Evolutionary conservation across 1,140 invertebrate genomes (phyloP), one percentile per base, ranked within the genome.

Genomic region (Eupeodes corollae): DNA sequence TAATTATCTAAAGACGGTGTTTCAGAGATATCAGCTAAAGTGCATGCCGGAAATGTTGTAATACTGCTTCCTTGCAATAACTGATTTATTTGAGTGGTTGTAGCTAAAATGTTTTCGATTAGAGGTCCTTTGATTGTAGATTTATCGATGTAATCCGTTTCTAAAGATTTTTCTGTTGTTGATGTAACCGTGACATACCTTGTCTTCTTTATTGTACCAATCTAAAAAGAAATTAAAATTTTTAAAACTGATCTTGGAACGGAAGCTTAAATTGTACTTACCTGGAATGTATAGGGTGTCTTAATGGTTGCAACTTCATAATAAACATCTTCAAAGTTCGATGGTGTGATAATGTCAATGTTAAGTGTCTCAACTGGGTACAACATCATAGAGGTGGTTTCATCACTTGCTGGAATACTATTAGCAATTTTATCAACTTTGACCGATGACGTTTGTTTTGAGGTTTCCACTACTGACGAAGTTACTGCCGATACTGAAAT

Each of bases 291-390:
- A 58, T 89, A 91, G 1, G 88, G 88, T 41, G 86, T 88, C 62
- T 87, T 88, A 46, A 91, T 86, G 1, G 88, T 91, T 6, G 87
- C 88, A 50, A 91, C 86, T 73, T 91, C 83, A 60, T 86, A 88
- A 52, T 89, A 88, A 40, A 84, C 76, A 66, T 89, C 84, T 57
- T 78, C 79, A 53, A 88, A 87, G 60, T 88, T 84, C 26, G 83
- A 79, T 1, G 86, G 83, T 2, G 87, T 90, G 2, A 86, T 88
- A 47, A 90, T 91, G 67, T 89, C 85, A 1, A 88, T 82, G 64
- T 87, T 87, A 35, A 89, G 67, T 1, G 86, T 89, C 67, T 88
- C 84, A 5, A 84, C 68, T 26, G 21, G 21, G 21, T 26, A 26
- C 21, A 26, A 8, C 21, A 26, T 26, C 8, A 8, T 5, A 26